Evolutionary conservation across 2,888 invertebrate genomes (phyloP).

Genomic region (Strigamia maritima): DNA sequence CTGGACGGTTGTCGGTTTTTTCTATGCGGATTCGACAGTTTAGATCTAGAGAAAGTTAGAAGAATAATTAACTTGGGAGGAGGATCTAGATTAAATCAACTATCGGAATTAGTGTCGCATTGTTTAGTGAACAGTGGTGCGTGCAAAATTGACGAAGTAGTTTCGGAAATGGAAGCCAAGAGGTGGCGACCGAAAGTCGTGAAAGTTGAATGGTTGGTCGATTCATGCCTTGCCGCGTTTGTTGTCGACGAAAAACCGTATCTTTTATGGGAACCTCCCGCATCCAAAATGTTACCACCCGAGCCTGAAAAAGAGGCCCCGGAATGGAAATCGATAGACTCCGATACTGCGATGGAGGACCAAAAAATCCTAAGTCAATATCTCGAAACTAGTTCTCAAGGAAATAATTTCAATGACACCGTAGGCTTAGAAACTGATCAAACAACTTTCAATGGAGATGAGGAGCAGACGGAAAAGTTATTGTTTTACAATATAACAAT

Average conservation of each 20-base stretch:
- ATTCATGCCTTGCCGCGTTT: slow-evolving; percentile 64
- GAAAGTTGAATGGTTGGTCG: slow-evolving; percentile 69
- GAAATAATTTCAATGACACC: too few species aligned
- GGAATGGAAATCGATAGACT: too few species aligned
- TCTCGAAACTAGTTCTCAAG: too few species aligned
- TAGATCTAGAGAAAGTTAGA: slow-evolving; percentile 29
- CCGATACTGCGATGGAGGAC: too few species aligned
- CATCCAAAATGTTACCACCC: too few species aligned
- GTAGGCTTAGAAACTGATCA: too few species aligned
- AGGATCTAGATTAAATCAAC: slow-evolving; percentile 74
- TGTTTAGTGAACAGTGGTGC: slow-evolving; percentile 66
- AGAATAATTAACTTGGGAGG: slow-evolving; percentile 70
- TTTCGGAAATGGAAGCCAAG: slow-evolving; percentile 43
- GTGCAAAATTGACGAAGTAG: slow-evolving; percentile 46
- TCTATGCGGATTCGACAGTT: slow-evolving; percentile 63
- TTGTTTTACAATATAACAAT: slow-evolving; percentile 49
- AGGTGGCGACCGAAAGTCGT: slow-evolving; percentile 60
- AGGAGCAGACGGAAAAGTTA: slow-evolving; percentile 39
- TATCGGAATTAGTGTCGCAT: slow-evolving; percentile 76
- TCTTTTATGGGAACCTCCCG: slow-evolving; percentile 1
- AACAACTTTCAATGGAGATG: too few species aligned
- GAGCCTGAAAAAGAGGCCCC: too few species aligned
- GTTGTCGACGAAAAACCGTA: slow-evolving; percentile 60
- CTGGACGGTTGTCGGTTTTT: slow-evolving; percentile 83
- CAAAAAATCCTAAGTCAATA: too few species aligned